Conservation (phyloP, 1,140 invertebrate species). For the Drosophila tani region DNA sequence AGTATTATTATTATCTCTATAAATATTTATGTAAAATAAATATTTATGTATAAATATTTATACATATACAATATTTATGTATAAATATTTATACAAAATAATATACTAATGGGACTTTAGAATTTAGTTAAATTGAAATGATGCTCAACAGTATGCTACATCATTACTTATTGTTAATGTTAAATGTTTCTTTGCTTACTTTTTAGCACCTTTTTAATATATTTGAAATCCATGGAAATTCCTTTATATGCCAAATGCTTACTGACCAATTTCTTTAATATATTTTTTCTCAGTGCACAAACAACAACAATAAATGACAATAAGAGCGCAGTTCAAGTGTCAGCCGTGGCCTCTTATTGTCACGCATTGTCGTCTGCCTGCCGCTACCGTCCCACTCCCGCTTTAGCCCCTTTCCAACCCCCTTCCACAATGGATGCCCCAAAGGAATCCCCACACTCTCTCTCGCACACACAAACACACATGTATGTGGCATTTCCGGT, state of each 20-base stretch:
- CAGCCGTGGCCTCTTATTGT: conserved; percentile 81
- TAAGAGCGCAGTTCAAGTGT: conserved; percentile 82
- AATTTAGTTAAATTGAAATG: too few species aligned
- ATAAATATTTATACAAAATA: neutral
- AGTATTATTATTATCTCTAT: too few species aligned
- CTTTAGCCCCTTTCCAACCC: neutral
- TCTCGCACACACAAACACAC: conserved; percentile 32
- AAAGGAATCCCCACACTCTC: conserved; percentile 65
- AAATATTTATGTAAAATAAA: neutral
- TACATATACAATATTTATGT: too few species aligned
- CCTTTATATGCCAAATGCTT: too few species aligned
- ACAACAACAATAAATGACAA: conserved; percentile 78
- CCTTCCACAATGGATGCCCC: conserved; percentile 62
- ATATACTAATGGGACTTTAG: too few species aligned
- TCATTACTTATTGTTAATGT: too few species aligned
- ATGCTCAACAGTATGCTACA: too few species aligned
- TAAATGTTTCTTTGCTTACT: too few species aligned
- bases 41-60: too few species aligned
- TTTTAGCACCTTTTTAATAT: neutral
- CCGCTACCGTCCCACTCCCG: neutral
- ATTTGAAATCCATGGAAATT: neutral
- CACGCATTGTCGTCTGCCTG: conserved; percentile 70
- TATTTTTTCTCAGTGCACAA: conserved; percentile 14
- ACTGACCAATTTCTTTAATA: neutral
- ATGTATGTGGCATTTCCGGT: conserved; percentile 79